Evolutionary conservation across 2,113 vertebrate genomes (phyloP).

Genomic region (Paralichthys olivaceus): DNA sequence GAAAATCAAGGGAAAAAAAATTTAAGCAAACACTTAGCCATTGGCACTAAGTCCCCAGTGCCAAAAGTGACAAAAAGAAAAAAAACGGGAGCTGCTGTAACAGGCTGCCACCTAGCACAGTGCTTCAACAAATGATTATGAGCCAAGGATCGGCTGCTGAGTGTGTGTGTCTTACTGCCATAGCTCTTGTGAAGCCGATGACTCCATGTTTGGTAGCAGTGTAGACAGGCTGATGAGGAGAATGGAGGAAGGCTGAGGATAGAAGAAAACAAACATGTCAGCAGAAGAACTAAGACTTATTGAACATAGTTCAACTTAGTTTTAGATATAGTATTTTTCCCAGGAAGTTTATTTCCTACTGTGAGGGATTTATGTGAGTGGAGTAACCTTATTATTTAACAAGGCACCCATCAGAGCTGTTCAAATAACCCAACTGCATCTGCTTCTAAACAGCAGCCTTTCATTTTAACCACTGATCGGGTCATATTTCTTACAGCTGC

Average conservation of each 20-base stretch:
- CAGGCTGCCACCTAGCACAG: no score
- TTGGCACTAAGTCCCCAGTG: no score
- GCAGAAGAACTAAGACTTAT: not conserved
- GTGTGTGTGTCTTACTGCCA: constrained; percentile 87
- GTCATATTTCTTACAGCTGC: not conserved
- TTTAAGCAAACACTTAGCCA: no score
- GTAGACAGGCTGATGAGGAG: constrained; percentile 94
- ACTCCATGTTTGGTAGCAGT: constrained; percentile 97
- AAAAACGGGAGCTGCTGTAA: no score
- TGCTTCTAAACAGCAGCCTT: not conserved
- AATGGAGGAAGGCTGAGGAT: constrained; percentile 89
- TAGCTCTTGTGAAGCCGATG: constrained; percentile 93
- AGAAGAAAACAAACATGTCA: constrained; percentile 18
- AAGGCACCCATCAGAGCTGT: not conserved
- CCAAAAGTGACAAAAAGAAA: no score
- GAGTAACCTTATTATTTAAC: not conserved
- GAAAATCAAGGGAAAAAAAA: no score
- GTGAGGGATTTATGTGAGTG: no score
- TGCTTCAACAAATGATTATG: no score
- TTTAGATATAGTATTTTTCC: no score
- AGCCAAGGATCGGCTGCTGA: not conserved
- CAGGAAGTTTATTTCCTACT: no score
- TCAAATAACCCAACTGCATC: not conserved
- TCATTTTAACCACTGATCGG: not conserved
- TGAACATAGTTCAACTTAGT: not conserved